Evolutionary conservation across 2,797 vertebrate species (phyloP).

Genomic region (Melanotaenia nigrans): DNA sequence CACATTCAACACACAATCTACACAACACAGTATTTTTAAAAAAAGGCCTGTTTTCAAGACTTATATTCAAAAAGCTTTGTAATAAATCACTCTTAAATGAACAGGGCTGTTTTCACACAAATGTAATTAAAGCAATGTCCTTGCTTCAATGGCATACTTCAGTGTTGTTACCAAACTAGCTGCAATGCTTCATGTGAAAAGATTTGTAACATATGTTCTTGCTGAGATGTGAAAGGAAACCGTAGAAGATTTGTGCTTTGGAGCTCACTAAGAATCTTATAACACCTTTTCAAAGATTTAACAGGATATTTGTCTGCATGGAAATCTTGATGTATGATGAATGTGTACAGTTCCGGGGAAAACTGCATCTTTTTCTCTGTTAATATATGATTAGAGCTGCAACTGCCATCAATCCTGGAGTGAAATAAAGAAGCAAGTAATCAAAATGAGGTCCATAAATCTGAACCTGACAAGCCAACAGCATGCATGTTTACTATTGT

Average conservation of each 20-base stretch:
- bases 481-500: conserved; percentile 38
- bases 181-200: conserved; percentile 18
- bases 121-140: conserved; percentile 61
- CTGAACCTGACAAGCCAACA: conserved; percentile 63
- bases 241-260: conserved; percentile 4
- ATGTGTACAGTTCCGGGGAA: conserved; percentile 38
- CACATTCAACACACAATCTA: not conserved
- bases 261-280: conserved; percentile 59
- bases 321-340: conserved; percentile 61
- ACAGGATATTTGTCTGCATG: conserved; percentile 60
- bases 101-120: conserved; percentile 32
- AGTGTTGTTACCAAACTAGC: conserved; percentile 18
- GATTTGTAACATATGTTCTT: conserved; percentile 46
- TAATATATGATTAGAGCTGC: conserved; percentile 72
- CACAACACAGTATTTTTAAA: conserved; percentile 25
- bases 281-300: conserved; percentile 58
- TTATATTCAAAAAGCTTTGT: conserved; percentile 27
- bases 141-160: conserved; percentile 55
- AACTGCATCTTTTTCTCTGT: conserved; percentile 51
- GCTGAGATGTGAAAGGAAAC: conserved; percentile 32
- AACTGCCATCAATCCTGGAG: conserved; percentile 65
- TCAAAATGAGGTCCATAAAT: conserved; percentile 75
- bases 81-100: conserved; percentile 39
- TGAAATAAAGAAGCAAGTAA: conserved; percentile 65
- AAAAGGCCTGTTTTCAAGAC: conserved; percentile 1